A percentile compares a stretch with the other conserved stretches of the same genome.
These are phyloP conservation scores for Mactra quadrangularis DNA, from an alignment of 1,140 invertebrate species.

Conservation along the genomic window DNA sequence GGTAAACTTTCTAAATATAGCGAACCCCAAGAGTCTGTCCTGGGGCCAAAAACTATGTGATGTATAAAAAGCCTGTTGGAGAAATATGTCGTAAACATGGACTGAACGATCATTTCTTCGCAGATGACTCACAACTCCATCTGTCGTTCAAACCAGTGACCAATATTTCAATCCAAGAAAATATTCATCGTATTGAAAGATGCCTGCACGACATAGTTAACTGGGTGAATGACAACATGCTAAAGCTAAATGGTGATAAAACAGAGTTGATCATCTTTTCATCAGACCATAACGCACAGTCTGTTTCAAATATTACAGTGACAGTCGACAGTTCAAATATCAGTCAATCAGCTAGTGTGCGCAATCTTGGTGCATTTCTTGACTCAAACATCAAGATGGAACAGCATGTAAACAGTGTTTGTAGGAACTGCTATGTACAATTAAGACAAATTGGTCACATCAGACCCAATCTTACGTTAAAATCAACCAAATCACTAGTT, in stretches of 20 bases:
- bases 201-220: conserved; percentile 32
- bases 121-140: conserved; percentile 31
- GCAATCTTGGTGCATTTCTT: conserved; percentile 43
- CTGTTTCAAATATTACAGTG: conserved; percentile 28
- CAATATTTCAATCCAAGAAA: not conserved
- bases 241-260: conserved; percentile 45
- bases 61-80: not conserved
- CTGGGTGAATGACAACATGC: conserved; percentile 51
- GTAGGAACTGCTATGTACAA: conserved; percentile 34
- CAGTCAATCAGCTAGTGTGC: conserved; percentile 19
- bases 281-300: conserved; percentile 28
- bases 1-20: not conserved
- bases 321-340: conserved; percentile 25
- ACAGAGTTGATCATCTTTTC: conserved; percentile 46
- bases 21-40: not conserved
- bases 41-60: not conserved
- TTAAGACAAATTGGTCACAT: conserved; percentile 47
- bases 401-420: conserved; percentile 39
- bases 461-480: conserved; percentile 29
- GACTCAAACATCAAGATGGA: conserved; percentile 46
- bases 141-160: conserved; percentile 38
- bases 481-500: conserved; percentile 48
- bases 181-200: conserved; percentile 29
- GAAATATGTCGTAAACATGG: conserved; percentile 3
- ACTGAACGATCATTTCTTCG: too few relatives aligned